These are phyloP conservation scores for Belonocnema kinseyi DNA, from an alignment of 1,140 invertebrate genomes.

Conservation along the genomic window DNA sequence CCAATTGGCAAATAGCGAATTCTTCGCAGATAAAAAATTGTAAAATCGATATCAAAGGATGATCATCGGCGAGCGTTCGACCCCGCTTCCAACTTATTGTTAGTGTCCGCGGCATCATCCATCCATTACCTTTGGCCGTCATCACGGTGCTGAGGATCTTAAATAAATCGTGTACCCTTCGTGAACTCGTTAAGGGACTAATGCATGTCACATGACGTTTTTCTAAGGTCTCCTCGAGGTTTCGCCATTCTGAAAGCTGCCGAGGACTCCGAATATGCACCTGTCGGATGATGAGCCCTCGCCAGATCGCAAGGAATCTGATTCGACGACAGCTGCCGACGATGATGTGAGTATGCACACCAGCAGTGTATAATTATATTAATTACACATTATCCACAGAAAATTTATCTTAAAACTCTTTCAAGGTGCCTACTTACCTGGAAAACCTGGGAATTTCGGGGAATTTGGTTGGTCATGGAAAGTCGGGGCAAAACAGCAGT, in stretches of 20 bases:
- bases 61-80: conserved; percentile 23
- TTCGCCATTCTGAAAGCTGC: conserved; percentile 45
- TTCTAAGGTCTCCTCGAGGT: conserved; percentile 63
- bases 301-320: conserved; percentile 35
- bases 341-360: conserved; percentile 56
- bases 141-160: not conserved
- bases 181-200: conserved; percentile 42
- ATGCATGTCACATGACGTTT: conserved; percentile 61
- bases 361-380: not conserved
- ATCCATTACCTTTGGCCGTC: not conserved
- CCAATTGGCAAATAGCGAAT: not conserved
- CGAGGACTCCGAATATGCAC: conserved; percentile 52
- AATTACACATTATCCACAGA: not conserved
- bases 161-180: not conserved
- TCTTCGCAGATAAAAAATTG: not conserved
- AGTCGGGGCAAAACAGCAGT: too few relatives aligned
- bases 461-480: too few relatives aligned
- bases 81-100: not conserved
- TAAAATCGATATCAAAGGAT: conserved; percentile 32
- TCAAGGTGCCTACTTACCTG: too few relatives aligned
- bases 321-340: conserved; percentile 34
- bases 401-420: not conserved
- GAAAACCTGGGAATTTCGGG: too few relatives aligned
- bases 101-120: not conserved
- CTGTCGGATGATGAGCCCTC: conserved; percentile 55